Evolutionary conservation across 2,888 invertebrate genomes (phyloP), one percentile per base, ranked within the genome.

Genomic region (Caenorhabditis doughertyi): DNA sequence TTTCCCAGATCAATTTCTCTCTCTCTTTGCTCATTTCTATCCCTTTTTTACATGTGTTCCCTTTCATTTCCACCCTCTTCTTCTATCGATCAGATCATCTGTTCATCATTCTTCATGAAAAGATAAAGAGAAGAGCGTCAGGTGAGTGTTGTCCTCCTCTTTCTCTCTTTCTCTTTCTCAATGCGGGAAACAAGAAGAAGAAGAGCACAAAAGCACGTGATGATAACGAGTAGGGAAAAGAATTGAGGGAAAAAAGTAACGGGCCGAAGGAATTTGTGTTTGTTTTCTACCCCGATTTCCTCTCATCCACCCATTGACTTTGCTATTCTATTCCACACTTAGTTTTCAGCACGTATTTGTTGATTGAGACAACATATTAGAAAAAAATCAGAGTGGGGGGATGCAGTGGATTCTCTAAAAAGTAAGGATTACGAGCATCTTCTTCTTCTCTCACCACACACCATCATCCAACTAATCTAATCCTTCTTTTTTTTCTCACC

Each of bases 11-110:
- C 53, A 70, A 29, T 8, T 18, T n/a, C 64, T 32, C 11, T 11
- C 44, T 62, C 18, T 29, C 51, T 51, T 47, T 35, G 18, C 49
- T 51, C 65, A 49, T 16, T 65, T 35, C 51, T 64, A 47, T 49
- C 47, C 49, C 21, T 65, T 53, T n/a, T n/a, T 49, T 65, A 49
- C 65, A 65, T 65, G 65, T 65, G 65, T 65, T 65, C 65, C 29
- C 27, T 21, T 42, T 39, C 29, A 16, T 60, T 32, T 47, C 65
- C 65, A 65, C 65, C 65, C 65, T 65, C 64, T 32, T 16, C 18
- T 47, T 47, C n/a, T 32, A 51, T 67, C 49, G 53, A 53, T 51
- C 51, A 51, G 51, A 70, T 71, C 58, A 58, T 71, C 56, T 68
- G 68, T 68, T 68, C 58, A 58, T 56, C 35, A 16, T 32, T 49